Conservation (phyloP, 35 echinoderm and acorn worm species). For the Apostichopus californicus region DNA sequence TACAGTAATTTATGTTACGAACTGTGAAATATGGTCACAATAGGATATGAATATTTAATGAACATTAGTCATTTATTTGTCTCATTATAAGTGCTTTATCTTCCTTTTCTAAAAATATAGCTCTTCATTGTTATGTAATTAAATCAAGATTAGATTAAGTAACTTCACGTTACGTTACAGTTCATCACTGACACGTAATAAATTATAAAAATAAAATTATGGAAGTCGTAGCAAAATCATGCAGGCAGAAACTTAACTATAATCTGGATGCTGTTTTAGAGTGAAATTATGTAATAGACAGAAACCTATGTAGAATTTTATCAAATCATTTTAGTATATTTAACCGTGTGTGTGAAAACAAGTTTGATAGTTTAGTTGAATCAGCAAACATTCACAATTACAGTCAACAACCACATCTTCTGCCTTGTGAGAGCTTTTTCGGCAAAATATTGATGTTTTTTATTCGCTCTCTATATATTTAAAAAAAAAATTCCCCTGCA, state of each 20-base stretch:
- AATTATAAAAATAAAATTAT: neutral
- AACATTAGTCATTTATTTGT: neutral
- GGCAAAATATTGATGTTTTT: no score
- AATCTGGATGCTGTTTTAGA: neutral
- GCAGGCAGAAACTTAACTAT: neutral
- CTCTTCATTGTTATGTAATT: no score
- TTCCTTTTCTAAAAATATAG: neutral
- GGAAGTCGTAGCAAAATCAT: neutral
- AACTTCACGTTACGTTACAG: neutral
- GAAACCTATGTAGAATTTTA: neutral
- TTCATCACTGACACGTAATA: neutral
- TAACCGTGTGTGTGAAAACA: neutral
- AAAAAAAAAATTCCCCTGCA: no score
- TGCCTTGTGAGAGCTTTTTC: neutral
- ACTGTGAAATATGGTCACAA: no score
- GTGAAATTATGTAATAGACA: neutral
- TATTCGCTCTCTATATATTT: no score
- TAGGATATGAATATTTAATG: no score
- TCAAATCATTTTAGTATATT: neutral
- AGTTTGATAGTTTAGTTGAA: no score
- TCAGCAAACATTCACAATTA: no score
- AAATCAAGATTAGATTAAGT: neutral
- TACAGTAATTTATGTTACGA: no score
- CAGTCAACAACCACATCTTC: neutral
- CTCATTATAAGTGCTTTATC: neutral